Conservation (phyloP, 2,113 vertebrate genomes). For the Nicator chloris region DNA sequence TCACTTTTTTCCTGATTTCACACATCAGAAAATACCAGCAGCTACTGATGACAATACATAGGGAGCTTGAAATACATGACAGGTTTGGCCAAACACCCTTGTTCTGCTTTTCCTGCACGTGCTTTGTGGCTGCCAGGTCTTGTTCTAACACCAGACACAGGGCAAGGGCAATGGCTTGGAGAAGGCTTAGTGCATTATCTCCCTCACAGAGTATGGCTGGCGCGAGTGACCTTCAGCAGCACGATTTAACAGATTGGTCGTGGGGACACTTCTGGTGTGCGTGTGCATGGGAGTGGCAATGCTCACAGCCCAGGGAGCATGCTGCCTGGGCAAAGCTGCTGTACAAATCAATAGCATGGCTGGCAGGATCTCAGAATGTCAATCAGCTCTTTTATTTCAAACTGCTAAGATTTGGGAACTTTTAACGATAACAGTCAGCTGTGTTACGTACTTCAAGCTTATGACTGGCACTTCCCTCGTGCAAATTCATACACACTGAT, state of each 20-base stretch:
- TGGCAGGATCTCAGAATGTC: neutral
- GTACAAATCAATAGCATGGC: neutral
- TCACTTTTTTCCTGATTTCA: neutral
- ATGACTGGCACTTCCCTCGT: neutral
- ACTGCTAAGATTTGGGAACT: neutral
- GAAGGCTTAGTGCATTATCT: neutral
- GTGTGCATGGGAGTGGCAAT: neutral
- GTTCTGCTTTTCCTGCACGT: rapidly evolving
- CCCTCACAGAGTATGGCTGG: neutral
- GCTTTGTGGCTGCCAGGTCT: neutral
- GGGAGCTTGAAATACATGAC: neutral
- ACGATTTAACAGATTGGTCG: neutral
- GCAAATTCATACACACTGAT: neutral
- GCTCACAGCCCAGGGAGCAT: neutral
- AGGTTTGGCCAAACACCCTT: neutral
- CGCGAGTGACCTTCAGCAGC: neutral
- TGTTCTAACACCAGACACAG: neutral
- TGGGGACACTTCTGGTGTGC: neutral
- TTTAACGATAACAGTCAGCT: neutral
- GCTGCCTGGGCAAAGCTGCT: neutral
- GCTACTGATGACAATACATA: neutral
- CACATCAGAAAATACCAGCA: neutral
- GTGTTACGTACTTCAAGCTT: neutral
- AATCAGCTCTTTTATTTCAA: neutral
- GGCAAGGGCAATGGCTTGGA: neutral